Percentiles rank a stretch among this genome's conserved stretches.
Evolutionary conservation across 2,113 vertebrate genomes (phyloP).

Genomic region (human (Homo sapiens)): GRCh38 chr16:14835501-14836000

Average conservation of each 20-base stretch:
- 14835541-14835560: not conserved
- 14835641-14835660: constrained; percentile 14
- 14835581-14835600: not conserved
- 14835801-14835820: not conserved
- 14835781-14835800: not conserved
- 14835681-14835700: not conserved
- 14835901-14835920: not conserved
- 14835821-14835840: not conserved
- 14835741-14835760: not conserved
- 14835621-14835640: not conserved
- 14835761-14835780: not conserved
- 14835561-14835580: not conserved
- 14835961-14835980: not conserved
- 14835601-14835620: not conserved
- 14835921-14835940: not conserved
- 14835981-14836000: not conserved
- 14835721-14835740: not conserved
- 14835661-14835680: constrained; percentile 25
- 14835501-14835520: not conserved
- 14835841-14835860: not conserved
- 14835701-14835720: not conserved
- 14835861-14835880: not conserved
- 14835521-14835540: not conserved
- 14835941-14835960: not conserved
- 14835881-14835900: not conserved